Conservation (phyloP, 2,888 invertebrate species). For the Dasypolia templi region DNA sequence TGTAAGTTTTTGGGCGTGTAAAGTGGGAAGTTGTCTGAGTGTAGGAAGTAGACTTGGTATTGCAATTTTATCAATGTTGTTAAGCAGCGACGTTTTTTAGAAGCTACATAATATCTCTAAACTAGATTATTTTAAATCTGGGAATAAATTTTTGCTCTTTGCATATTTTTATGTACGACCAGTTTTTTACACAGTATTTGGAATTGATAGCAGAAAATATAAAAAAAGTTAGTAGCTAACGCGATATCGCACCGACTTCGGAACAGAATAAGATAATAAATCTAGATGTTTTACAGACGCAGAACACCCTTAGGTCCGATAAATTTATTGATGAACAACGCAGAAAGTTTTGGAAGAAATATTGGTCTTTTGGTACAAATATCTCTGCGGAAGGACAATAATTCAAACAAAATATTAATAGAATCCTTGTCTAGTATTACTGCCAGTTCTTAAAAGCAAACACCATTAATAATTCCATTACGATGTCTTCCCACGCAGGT, state of each 20-base stretch:
- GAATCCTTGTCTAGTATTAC: neutral
- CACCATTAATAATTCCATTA: conserved; percentile 47
- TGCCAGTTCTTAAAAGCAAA: conserved; percentile 6
- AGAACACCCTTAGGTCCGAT: conserved; percentile 40
- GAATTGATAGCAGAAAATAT: neutral
- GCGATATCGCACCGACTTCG: neutral
- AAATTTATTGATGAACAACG: conserved; percentile 47
- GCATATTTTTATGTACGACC: too few species aligned
- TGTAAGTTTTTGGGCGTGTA: conserved; percentile 25
- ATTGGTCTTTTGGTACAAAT: conserved; percentile 46
- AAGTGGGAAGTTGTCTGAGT: conserved; percentile 19
- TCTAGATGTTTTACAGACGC: conserved; percentile 38
- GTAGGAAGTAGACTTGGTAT: neutral
- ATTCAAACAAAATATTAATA: conserved; percentile 17
- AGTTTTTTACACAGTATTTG: too few species aligned
- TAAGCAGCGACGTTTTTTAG: neutral
- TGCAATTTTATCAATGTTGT: neutral
- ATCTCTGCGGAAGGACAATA: conserved; percentile 1
- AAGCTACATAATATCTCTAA: neutral
- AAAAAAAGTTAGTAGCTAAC: neutral
- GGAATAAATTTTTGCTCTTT: neutral
- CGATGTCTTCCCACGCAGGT: conserved; percentile 46
- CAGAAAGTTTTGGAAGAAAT: conserved; percentile 40
- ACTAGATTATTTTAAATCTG: neutral
- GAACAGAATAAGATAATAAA: conserved; percentile 41